A percentile compares a stretch with the other conserved stretches of the same genome.
Evolutionary conservation across 2,113 vertebrate genomes (phyloP).

Genomic region (Oncorhynchus mykiss): DNA sequence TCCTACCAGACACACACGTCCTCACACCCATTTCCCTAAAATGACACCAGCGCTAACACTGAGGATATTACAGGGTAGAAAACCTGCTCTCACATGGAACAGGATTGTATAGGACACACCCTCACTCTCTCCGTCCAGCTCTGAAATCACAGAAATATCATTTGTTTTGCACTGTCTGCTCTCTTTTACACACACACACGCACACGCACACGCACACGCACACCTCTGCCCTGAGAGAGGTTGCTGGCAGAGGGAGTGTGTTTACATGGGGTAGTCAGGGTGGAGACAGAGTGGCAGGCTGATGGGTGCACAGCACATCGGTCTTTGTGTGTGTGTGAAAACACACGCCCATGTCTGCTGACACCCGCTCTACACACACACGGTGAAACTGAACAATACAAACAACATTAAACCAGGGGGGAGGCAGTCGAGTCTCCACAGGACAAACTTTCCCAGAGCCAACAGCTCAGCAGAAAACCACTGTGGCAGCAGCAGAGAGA

Average conservation of each 20-base stretch:
- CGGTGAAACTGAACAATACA: conserved; percentile 64
- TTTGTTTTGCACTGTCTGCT: no score
- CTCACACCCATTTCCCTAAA: conserved; percentile 15
- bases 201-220: conserved; percentile 40
- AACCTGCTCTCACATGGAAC: conserved; percentile 15
- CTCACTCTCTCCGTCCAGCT: no score
- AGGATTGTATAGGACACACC: background rate
- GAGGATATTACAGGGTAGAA: no score
- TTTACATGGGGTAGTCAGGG: conserved; percentile 19
- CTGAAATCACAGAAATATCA: no score
- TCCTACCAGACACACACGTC: conserved; percentile 45
- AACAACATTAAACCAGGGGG: conserved; percentile 42
- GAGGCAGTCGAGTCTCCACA: conserved; percentile 37
- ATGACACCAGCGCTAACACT: no score
- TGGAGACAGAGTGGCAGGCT: conserved; percentile 30
- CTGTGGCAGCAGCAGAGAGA: background rate
- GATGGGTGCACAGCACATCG: conserved; percentile 27
- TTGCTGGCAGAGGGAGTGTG: background rate
- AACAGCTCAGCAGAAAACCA: conserved; percentile 52
- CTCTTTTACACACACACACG: no score
- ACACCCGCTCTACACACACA: conserved; percentile 39
- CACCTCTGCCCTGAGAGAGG: background rate
- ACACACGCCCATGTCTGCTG: conserved; percentile 49
- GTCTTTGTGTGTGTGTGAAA: conserved; percentile 32
- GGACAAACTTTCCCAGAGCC: conserved; percentile 68